Percentiles rank a stretch among this genome's conserved stretches.
Evolutionary conservation across 2,797 vertebrate species (phyloP).

Genomic region (Muscicapa striata): DNA sequence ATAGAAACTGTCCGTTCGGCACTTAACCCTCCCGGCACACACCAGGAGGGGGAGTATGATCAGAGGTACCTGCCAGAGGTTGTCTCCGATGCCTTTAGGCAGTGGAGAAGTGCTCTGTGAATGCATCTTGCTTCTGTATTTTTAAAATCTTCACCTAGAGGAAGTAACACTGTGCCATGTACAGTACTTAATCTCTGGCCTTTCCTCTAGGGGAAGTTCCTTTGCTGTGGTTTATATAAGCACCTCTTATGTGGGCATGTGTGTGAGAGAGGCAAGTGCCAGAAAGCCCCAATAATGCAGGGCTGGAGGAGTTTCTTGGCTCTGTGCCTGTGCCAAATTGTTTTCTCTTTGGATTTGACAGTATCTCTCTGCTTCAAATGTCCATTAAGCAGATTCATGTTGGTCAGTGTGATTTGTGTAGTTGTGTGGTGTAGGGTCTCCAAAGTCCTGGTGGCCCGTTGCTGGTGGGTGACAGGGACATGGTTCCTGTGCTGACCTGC

Average conservation of each 20-base stretch:
- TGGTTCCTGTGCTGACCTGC: not conserved
- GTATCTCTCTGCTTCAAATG: not conserved
- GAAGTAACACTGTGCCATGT: not conserved
- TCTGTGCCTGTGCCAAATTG: not conserved
- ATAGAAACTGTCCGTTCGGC: not conserved
- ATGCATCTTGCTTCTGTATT: not conserved
- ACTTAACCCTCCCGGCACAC: not conserved
- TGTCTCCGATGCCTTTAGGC: not conserved
- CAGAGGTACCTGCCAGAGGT: not conserved
- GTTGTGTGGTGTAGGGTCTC: not conserved
- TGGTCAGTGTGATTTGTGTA: not conserved
- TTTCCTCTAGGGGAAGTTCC: not conserved
- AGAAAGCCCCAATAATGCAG: not conserved
- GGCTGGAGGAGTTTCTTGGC: not conserved
- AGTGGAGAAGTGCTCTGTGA: not conserved
- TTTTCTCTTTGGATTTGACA: not conserved
- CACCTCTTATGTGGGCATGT: rapidly evolving
- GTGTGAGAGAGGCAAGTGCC: not conserved
- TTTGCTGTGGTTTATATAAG: not conserved
- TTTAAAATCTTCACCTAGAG: not conserved
- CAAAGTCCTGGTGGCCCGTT: rapidly evolving
- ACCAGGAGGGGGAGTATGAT: not conserved
- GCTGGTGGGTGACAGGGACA: not conserved
- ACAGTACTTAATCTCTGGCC: not conserved
- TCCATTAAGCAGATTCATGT: rapidly evolving